Base-by-base conservation (phyloP, 53 echinoderm and acorn worm species). In the Actinopyga echinites region DNA sequence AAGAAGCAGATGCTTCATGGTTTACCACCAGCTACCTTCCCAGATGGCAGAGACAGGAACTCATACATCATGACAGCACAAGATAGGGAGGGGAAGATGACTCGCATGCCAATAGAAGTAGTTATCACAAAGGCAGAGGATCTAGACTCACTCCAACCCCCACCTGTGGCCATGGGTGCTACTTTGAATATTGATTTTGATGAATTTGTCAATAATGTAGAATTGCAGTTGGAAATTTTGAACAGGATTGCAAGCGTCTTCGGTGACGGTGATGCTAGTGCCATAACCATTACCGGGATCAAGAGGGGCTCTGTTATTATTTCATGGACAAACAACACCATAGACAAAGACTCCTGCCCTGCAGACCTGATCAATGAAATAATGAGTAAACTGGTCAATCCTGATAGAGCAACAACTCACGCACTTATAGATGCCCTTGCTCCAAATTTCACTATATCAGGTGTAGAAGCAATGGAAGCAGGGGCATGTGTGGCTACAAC, bases 261-360 rank as follows among this genome's bases (percentile, higher is more conserved):
- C 69, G 99, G 99, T 0, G 99, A 99, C 75, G 45, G 87, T 34
- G 91, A 99, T 60, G 85, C 99, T 1, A 91, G 90, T 84, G 89
- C 94, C 49, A 95, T 99, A 23, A 95, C 94, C 1, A 92, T 99
- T 36, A 95, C 94, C 0, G 92, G 85, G 4, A 86, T 99, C 74
- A 68, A 82, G 26, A 84, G 92, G 26, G 99, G 99, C 49, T 99
- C 99, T 4, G 93, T 93, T 65, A 92, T 95, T 53, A 75, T 99
- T 64, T 86, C 94, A 6, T 99, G 94, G 94, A 95, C 94, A 49
- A 99, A 99, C 59, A 99, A 94, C 75, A 95, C 99, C 65, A 87
- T 99, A 37, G 89, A 92, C 15, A 86, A 85, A 32, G 94, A 92
- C 36, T 67, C 86, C 21, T 99, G 99, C 83, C 91, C 89, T n/a